phyloP scores from a whole-genome alignment of 1,140 invertebrate genomes.

The Pararge aegeria region DNA sequence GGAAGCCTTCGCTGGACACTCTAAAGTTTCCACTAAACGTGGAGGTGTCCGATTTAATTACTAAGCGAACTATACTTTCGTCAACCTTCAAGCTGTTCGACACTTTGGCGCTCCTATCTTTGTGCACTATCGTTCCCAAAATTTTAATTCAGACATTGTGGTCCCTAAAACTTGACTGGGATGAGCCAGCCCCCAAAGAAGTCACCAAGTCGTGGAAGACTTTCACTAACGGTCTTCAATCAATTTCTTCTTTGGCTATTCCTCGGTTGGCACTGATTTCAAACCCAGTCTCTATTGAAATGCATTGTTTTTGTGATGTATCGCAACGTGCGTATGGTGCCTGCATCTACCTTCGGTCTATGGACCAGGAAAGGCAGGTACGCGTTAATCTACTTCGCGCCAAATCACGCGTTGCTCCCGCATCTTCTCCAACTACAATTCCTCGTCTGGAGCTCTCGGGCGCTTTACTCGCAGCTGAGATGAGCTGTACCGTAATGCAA shows the following conservation, averaged over 20 bases:
- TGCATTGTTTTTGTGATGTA: conserved; percentile 31
- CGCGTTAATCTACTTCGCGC: conserved; percentile 25
- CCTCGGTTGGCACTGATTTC: conserved; percentile 22
- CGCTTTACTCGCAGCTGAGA: conserved; percentile 25
- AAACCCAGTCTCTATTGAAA: conserved; percentile 13
- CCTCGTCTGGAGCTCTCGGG: conserved; percentile 34
- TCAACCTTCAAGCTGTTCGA: conserved; percentile 26
- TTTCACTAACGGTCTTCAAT: conserved; percentile 5
- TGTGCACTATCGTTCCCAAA: conserved; percentile 27
- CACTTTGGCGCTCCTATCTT: conserved; percentile 20
- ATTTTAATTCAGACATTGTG: conserved; percentile 25
- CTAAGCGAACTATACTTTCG: conserved; percentile 18
- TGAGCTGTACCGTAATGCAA: conserved; percentile 16
- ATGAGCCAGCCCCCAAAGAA: conserved; percentile 19
- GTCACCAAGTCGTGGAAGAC: conserved; percentile 14
- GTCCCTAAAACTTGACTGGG: conserved; percentile 21
- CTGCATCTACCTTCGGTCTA: conserved; percentile 28
- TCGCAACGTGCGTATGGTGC: conserved; percentile 23
- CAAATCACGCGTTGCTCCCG: conserved; percentile 26
- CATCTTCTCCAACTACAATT: conserved; percentile 29
- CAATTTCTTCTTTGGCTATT: conserved; percentile 11
- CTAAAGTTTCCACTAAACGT: neutral
- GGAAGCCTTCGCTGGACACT: neutral
- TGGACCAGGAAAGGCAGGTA: neutral
- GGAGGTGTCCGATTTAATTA: neutral